These are phyloP conservation scores for Diceros bicornis DNA, from an alignment of 2,797 vertebrate species.

Conservation along the genomic window DNA sequence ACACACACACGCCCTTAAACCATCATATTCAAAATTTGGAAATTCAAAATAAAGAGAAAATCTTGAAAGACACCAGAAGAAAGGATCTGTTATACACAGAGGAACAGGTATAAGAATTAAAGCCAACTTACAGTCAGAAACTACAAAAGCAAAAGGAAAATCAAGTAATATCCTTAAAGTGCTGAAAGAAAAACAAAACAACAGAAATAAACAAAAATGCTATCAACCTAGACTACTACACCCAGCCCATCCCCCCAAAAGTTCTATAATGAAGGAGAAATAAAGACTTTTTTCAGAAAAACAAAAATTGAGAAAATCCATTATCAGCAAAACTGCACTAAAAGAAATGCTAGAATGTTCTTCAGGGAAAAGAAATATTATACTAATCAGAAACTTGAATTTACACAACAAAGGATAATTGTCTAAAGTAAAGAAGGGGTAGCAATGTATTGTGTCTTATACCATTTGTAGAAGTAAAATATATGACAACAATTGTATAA, in stretches of 20 bases:
- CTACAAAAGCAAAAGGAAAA: neutral
- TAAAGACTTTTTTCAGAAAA: neutral
- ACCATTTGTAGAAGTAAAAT: neutral
- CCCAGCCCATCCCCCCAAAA: neutral
- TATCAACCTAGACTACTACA: neutral
- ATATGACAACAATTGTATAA: neutral
- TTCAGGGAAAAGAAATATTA: neutral
- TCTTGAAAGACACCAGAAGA: neutral
- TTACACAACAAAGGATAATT: neutral
- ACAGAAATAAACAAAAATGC: neutral
- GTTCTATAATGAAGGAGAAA: neutral
- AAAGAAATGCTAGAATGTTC: neutral
- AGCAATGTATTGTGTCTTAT: neutral
- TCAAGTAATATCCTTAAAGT: neutral
- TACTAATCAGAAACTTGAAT: neutral
- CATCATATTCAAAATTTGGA: neutral
- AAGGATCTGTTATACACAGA: neutral
- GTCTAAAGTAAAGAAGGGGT: neutral
- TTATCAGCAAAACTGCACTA: neutral
- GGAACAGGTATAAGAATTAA: neutral
- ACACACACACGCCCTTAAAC: neutral
- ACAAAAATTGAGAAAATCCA: neutral
- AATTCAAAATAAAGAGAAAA: slow-evolving; percentile 27
- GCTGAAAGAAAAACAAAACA: neutral
- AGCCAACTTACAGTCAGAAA: neutral